Conservation (phyloP, 2,888 invertebrate species). For the Cataglyphis albicans region DNA sequence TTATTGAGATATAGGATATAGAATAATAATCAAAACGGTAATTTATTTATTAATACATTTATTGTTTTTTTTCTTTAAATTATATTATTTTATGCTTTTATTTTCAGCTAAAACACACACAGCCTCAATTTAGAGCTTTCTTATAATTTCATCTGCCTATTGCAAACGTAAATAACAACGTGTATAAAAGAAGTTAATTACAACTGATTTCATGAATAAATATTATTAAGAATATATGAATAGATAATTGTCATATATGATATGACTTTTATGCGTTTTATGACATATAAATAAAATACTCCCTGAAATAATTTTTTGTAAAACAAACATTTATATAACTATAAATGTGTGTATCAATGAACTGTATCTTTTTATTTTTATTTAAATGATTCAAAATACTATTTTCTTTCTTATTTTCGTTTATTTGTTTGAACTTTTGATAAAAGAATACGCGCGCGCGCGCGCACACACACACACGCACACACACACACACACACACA, state of each 20-base stretch:
- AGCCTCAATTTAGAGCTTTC: constrained; percentile 55
- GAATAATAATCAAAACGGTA: neutral
- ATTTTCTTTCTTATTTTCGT: neutral
- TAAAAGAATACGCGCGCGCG: neutral
- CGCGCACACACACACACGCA: neutral
- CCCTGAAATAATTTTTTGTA: constrained; percentile 1
- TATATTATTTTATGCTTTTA: constrained; percentile 48
- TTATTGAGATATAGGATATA: neutral
- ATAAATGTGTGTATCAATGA: neutral
- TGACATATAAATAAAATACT: constrained; percentile 1
- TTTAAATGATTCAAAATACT: neutral
- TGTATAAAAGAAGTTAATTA: constrained; percentile 32
- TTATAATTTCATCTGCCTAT: constrained; percentile 51
- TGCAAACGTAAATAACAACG: constrained; percentile 42
- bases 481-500: too few species aligned
- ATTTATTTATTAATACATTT: constrained; percentile 13
- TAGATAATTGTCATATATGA: constrained; percentile 22
- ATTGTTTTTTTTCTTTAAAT: constrained; percentile 6
- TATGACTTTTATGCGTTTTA: constrained; percentile 26
- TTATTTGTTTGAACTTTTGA: neutral
- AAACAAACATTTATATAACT: constrained; percentile 11
- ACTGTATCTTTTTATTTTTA: neutral
- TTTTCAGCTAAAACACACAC: constrained; percentile 66
- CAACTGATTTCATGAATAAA: constrained; percentile 15
- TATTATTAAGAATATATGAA: constrained; percentile 15